Conservation (phyloP, 2,888 invertebrate species). For the Nomada flava region DNA sequence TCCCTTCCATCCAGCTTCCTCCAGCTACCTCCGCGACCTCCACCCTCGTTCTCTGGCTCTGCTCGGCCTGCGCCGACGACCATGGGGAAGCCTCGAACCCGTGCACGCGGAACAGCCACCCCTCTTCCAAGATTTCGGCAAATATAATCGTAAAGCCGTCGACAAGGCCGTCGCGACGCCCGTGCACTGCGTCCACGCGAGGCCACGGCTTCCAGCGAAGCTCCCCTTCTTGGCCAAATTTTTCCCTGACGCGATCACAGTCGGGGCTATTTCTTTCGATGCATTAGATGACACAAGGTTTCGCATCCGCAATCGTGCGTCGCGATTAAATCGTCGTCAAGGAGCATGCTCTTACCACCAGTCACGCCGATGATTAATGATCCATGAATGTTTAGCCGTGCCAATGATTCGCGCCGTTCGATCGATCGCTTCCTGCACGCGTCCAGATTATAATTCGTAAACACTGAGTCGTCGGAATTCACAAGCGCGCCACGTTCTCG, state of each 20-base stretch:
- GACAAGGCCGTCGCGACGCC: constrained; percentile 39
- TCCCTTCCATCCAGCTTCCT: constrained; percentile 73
- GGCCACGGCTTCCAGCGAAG: neutral
- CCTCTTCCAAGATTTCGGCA: constrained; percentile 49
- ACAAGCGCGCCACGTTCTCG: neutral
- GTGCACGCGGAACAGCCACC: constrained; percentile 46
- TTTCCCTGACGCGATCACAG: neutral
- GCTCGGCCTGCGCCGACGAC: constrained; percentile 29
- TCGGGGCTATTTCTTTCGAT: neutral
- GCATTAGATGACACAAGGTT: neutral
- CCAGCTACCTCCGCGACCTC: constrained; percentile 66
- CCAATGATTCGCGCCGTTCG: constrained; percentile 43
- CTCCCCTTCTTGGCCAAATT: neutral
- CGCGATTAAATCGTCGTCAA: constrained; percentile 74
- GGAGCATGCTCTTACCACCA: constrained; percentile 67
- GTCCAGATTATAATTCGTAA: constrained; percentile 14
- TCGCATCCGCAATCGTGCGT: constrained; percentile 47
- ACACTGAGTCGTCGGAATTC: neutral
- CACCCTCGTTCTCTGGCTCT: constrained; percentile 56
- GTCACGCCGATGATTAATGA: constrained; percentile 67
- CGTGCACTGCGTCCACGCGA: constrained; percentile 1
- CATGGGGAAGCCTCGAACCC: constrained; percentile 32
- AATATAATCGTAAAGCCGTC: constrained; percentile 73
- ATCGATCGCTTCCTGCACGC: constrained; percentile 35
- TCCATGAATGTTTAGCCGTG: constrained; percentile 73